Base-by-base conservation (phyloP, 1,140 invertebrate genomes). In the Aethina tumida region DNA sequence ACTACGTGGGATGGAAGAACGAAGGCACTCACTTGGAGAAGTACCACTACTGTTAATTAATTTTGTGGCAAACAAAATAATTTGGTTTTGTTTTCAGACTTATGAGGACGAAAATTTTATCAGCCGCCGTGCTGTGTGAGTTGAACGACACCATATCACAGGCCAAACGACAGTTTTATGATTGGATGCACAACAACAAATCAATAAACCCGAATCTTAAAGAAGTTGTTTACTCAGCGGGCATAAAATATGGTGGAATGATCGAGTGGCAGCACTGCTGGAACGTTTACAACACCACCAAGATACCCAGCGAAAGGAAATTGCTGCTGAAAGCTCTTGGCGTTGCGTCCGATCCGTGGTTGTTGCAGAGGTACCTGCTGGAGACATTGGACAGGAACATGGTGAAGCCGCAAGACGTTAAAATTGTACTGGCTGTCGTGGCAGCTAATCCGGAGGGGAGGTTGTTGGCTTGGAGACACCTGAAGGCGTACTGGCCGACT, bases 241-340 rank as follows among this genome's bases (percentile, higher is more conserved):
- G 81, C 56, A 65, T 78, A 7, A 71, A 72, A 47, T 77, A 79
- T 48, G 84, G 84, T 0, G 71, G 72, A 0, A 70, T 76, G 33
- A 59, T 65, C 6, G 83, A 84, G 50, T 90, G 85, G 85, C 68
- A 77, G 25, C 70, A 76, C 55, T 84, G 80, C 44, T 87, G 81
- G 77, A 58, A 74, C 8, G 67, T 68, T 25, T 87, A 82, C 55
- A 73, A 76, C 38, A 70, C 68, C 13, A 75, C 76, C n/a, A 67
- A 66, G 30, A 66, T 79, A 18, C 70, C 78, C 1, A 81, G 73
- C 45, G 82, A 87, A 52, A 73, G 75, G 37, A 68, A 67, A 45
- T 59, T 81, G 5, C 66, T 85, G 41, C 62, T 86, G 0, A 70
- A 73, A 49, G 78, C 83, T 3, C 59, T 87, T n/a, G 79, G 79